Conservation (phyloP, 2,888 invertebrate species). For the Proisotoma minuta region DNA sequence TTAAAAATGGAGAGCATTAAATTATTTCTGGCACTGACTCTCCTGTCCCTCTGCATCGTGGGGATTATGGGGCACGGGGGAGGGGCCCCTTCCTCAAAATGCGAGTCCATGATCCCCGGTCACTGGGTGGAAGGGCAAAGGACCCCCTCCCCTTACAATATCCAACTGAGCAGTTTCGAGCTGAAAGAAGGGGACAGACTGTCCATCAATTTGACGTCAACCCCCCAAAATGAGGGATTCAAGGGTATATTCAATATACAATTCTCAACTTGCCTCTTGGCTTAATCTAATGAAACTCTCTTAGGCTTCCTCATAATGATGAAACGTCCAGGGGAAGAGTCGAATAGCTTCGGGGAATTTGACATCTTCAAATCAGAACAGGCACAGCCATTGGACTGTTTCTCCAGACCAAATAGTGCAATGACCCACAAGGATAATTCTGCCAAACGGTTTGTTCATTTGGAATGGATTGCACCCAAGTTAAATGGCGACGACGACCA, state of each 20-base stretch:
- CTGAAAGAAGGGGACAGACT: conserved; percentile 19
- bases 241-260: not conserved
- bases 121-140: conserved; percentile 27
- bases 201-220: conserved; percentile 17
- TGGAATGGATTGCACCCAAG: conserved; percentile 27
- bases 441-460: conserved; percentile 16
- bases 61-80: conserved; percentile 22
- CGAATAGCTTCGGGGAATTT: conserved; percentile 18
- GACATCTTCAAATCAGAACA: conserved; percentile 14
- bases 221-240: conserved; percentile 14
- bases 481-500: not conserved
- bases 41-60: too few relatives aligned
- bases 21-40: too few relatives aligned
- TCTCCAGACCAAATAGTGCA: conserved; percentile 19
- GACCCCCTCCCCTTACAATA: conserved; percentile 17
- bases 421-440: conserved; percentile 22
- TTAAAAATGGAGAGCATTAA: too few relatives aligned
- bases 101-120: conserved; percentile 28
- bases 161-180: conserved; percentile 11
- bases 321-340: conserved; percentile 8
- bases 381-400: conserved; percentile 22
- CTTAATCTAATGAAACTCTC: not conserved
- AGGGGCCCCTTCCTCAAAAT: conserved; percentile 27
- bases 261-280: not conserved
- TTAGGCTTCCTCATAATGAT: conserved; percentile 29